Evolutionary conservation across 2,113 vertebrate species (phyloP).

Genomic region (Lophura nycthemera): DNA sequence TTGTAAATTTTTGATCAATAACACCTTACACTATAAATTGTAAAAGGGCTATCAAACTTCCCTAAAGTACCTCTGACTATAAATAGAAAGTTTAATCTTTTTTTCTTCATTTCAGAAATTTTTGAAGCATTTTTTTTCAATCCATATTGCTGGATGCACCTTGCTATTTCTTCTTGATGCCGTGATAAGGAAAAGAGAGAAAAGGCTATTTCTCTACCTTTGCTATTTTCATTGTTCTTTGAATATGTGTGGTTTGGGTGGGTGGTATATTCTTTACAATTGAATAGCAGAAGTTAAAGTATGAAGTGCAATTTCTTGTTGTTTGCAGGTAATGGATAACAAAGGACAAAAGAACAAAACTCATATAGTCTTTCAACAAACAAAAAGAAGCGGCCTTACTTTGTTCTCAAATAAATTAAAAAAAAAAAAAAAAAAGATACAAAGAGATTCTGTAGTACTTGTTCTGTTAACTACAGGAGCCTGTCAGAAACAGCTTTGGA

Average conservation of each 20-base stretch:
- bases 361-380: background rate
- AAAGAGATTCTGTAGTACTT: background rate
- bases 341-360: background rate
- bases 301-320: background rate
- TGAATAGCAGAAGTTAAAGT: background rate
- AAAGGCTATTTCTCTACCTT: conserved; percentile 22
- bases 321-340: background rate
- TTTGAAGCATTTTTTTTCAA: background rate
- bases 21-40: conserved; percentile 41
- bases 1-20: conserved; percentile 63
- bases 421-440: background rate
- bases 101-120: conserved; percentile 5
- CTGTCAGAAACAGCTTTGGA: background rate
- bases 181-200: conserved; percentile 1
- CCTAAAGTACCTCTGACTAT: conserved; percentile 31
- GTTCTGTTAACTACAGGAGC: background rate
- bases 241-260: background rate
- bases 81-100: conserved; percentile 52
- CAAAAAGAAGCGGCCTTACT: background rate
- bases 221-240: background rate
- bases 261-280: background rate
- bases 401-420: background rate
- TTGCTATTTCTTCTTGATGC: conserved; percentile 21
- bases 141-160: background rate
- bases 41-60: conserved; percentile 45